These are phyloP conservation scores for Macaria liturata DNA, from an alignment of 2,888 invertebrate genomes.

Conservation along the genomic window DNA sequence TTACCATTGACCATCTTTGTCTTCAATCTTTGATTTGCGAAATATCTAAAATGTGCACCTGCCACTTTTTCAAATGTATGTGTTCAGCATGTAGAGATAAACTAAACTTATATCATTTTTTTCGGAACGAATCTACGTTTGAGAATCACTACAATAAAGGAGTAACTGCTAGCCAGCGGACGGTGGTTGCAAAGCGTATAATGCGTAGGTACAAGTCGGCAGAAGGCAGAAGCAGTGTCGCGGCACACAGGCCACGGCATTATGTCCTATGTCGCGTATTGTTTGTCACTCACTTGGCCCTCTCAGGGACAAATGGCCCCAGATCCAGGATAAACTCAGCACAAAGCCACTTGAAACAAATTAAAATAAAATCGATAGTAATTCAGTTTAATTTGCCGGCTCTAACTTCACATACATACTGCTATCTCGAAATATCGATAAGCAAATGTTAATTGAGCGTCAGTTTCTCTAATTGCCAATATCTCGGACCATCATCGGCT, in stretches of 20 bases:
- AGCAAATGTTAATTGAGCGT: conserved; percentile 33
- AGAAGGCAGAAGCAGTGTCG: conserved; percentile 58
- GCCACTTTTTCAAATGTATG: no score
- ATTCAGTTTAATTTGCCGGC: conserved; percentile 39
- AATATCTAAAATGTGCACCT: no score
- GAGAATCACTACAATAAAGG: conserved; percentile 4
- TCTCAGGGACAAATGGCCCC: conserved; percentile 76
- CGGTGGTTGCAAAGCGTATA: conserved; percentile 29
- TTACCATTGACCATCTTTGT: no score
- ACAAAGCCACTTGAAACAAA: conserved; percentile 62
- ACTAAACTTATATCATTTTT: no score
- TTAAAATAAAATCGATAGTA: conserved; percentile 66
- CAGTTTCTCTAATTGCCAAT: conserved; percentile 35
- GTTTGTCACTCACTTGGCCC: conserved; percentile 77
- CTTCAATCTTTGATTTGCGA: no score
- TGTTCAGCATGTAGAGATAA: no score
- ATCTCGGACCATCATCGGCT: conserved; percentile 22
- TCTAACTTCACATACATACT: conserved; percentile 35
- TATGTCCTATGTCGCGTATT: conserved; percentile 70
- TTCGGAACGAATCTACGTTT: conserved; percentile 2
- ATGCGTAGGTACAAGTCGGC: conserved; percentile 48
- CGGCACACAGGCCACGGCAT: conserved; percentile 60
- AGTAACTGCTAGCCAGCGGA: conserved; percentile 50
- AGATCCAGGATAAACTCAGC: conserved; percentile 62
- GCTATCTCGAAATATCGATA: conserved; percentile 34